phyloP scores from a whole-genome alignment of 2,113 vertebrate genomes.

The Embiotoca jacksoni region DNA sequence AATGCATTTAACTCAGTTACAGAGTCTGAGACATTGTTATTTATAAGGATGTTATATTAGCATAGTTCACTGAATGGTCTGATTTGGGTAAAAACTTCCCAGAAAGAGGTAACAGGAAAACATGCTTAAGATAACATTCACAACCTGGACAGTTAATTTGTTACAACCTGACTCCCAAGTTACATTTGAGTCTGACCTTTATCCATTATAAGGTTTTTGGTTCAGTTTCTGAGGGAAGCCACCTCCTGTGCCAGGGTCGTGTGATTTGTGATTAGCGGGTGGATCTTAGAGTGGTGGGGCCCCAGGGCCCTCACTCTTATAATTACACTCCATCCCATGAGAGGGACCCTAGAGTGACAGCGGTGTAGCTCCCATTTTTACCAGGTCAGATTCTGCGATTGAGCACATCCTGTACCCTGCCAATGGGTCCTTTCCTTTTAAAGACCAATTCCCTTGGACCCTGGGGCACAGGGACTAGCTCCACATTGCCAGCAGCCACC shows the following conservation, averaged over 20 bases:
- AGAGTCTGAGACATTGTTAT: background rate
- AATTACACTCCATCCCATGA: slow-evolving; percentile 84
- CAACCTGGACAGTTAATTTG: background rate
- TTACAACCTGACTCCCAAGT: slow-evolving; percentile 35
- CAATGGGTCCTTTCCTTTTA: slow-evolving; percentile 83
- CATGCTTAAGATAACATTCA: background rate
- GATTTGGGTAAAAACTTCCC: background rate
- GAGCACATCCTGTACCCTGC: slow-evolving; percentile 76
- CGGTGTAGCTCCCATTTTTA: slow-evolving; percentile 80
- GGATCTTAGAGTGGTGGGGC: slow-evolving; percentile 78
- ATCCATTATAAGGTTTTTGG: slow-evolving; percentile 82
- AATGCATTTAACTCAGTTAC: background rate
- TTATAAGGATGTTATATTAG: too few species aligned
- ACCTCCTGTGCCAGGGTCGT: slow-evolving; percentile 73
- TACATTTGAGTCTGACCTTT: slow-evolving; percentile 82
- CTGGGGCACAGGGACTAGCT: slow-evolving; percentile 79
- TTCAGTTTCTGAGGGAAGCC: slow-evolving; percentile 83
- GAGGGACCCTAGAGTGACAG: slow-evolving; percentile 82
- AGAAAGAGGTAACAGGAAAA: background rate
- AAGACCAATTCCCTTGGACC: slow-evolving; percentile 80
- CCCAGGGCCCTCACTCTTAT: slow-evolving; percentile 80
- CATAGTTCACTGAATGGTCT: background rate
- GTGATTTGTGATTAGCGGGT: slow-evolving; percentile 85
- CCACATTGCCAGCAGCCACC: slow-evolving; percentile 80
- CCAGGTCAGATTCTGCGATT: slow-evolving; percentile 80